A percentile compares a stretch with the other conserved stretches of the same genome.
Evolutionary conservation across 92 coral and sea anemone genomes (phyloP).

Genomic region (Muricea muricata): DNA sequence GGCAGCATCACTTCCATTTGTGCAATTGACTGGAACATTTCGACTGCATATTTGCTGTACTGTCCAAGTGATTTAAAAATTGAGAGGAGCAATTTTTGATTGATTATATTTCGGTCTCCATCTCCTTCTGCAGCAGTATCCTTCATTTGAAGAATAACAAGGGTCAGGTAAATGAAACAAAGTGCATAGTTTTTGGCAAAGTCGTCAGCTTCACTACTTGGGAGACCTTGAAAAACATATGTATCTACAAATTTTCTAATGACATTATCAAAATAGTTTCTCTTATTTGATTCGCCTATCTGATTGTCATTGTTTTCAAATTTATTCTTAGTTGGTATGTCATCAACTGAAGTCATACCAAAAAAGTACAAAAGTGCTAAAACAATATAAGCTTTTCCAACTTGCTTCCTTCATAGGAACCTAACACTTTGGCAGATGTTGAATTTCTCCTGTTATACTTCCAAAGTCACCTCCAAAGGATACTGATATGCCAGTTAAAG

Average conservation of each 20-base stretch:
- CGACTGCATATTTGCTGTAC: neutral
- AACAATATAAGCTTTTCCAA: neutral
- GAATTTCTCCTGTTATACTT: neutral
- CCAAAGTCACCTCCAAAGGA: neutral
- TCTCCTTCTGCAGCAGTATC: constrained; percentile 30
- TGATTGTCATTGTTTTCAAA: neutral
- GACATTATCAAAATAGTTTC: neutral
- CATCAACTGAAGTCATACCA: constrained; percentile 15
- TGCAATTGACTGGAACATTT: neutral
- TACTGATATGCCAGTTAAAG: neutral
- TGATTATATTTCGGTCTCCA: constrained; percentile 18
- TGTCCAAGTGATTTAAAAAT: neutral
- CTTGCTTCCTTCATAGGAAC: neutral
- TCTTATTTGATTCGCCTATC: too few species aligned
- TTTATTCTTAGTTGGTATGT: neutral
- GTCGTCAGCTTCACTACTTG: constrained; percentile 44
- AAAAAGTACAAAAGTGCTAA: neutral
- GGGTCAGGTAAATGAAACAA: constrained; percentile 63
- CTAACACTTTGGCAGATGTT: neutral
- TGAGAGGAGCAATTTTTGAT: neutral
- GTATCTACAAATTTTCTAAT: neutral
- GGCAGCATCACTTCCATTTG: neutral
- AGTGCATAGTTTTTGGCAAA: constrained; percentile 62
- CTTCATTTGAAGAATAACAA: constrained; percentile 39
- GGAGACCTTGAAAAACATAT: neutral